Base-by-base conservation (phyloP, 2,888 invertebrate genomes). In the Matsumyia berberina region DNA sequence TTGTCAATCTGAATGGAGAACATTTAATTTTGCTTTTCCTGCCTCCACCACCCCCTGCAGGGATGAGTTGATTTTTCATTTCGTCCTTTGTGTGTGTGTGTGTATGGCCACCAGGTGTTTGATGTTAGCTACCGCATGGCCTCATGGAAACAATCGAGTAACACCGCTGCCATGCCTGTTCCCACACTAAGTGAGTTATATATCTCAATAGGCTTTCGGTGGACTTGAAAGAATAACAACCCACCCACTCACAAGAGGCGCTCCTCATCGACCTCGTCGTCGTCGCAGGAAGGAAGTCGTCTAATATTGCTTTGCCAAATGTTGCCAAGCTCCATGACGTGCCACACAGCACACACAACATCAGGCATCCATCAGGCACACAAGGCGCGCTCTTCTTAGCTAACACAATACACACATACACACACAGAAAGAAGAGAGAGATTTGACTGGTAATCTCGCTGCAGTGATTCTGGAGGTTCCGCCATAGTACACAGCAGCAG, bases 401-500 rank as follows among this genome's bases (percentile, higher is more conserved):
- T 57, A 70, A 72, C 55, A 77, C 35, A 46, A 55, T 58, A 80
- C 64, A 58, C 74, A 73, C 49, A 24, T 4, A 24, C 24, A 24
- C 24, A 24, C 24, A 24, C 24, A 24, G 1, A 24, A 4, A 4
- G 24, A 3, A 24, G 24, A 62, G 1, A 24, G 24, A 62, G 64
- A 80, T 80, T 85, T 80, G 80, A 76, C 74, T 80, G 85, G 85
- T 85, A 85, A 85, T 85, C 79, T 85, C 80, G 74, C 74, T 85
- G 85, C 85, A 85, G 85, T 80, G 85, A 85, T 85, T 85, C 70
- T 37, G 64, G 74, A 85, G 80, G 80, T 70, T 85, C 70, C 66
- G 53, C 51, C 66, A 66, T 70, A 17, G 31, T 15, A 8, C 5
- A 44, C 62, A 70, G 51, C 67, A 60, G 49, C 37, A 76, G 49